Conservation (phyloP, 2,113 vertebrate species). For the Neogale vison region DNA sequence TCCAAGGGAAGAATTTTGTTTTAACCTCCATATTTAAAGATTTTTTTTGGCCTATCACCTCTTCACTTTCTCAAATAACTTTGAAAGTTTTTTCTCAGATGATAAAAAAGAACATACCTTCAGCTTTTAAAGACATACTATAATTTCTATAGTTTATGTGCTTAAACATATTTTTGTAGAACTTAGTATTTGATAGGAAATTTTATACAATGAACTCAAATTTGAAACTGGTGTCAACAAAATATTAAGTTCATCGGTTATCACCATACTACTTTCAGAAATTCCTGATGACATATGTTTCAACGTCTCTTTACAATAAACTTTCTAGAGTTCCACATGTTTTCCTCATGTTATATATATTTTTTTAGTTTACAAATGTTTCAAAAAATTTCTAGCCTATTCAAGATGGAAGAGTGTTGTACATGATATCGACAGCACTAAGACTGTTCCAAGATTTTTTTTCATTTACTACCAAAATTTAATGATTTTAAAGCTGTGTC, state of each 20-base stretch:
- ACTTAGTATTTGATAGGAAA: not conserved
- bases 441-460: not conserved
- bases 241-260: not conserved
- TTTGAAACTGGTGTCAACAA: not conserved
- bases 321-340: not conserved
- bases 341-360: not conserved
- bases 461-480: not conserved
- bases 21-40: not conserved
- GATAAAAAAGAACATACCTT: not conserved
- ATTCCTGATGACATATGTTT: not conserved
- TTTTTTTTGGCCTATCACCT: not conserved
- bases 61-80: not conserved
- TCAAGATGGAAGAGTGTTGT: not conserved
- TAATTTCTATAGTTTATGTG: not conserved
- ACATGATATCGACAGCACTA: not conserved
- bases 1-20: not conserved
- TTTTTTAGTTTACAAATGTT: not conserved
- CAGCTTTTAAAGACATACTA: not conserved
- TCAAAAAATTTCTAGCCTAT: not conserved
- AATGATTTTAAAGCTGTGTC: not conserved
- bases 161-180: constrained; percentile 5
- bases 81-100: not conserved
- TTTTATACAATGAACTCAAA: not conserved
- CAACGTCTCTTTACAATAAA: not conserved
- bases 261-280: not conserved